A percentile compares a stretch with the other conserved stretches of the same genome.
These are phyloP conservation scores for Phorcus lineatus DNA, from an alignment of 2,888 invertebrate species.

Conservation along the genomic window DNA sequence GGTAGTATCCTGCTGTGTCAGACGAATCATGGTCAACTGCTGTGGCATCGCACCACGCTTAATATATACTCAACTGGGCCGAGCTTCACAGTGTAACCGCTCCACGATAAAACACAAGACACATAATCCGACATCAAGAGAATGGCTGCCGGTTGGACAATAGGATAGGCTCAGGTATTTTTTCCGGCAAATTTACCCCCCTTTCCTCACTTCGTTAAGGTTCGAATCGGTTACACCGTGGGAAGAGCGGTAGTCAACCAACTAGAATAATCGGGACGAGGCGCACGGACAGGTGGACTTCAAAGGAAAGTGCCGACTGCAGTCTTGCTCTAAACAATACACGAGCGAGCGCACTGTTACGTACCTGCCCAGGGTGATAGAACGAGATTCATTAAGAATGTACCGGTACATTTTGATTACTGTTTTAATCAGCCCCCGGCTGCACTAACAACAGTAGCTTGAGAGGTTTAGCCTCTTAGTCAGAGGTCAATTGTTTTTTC, in stretches of 20 bases:
- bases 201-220: slow-evolving; percentile 22
- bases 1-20: background rate
- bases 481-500: background rate
- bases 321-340: background rate
- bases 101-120: background rate
- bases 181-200: slow-evolving; percentile 15
- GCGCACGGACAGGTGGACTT: background rate
- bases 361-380: background rate
- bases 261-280: background rate
- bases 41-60: background rate
- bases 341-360: background rate
- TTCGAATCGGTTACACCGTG: slow-evolving; percentile 3
- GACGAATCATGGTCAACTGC: background rate
- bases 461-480: background rate
- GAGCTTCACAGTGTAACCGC: background rate
- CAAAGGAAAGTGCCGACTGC: slow-evolving; percentile 14
- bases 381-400: background rate
- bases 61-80: background rate
- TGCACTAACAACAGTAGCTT: background rate
- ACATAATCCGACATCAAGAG: slow-evolving; percentile 19
- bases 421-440: background rate
- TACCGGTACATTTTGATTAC: slow-evolving; percentile 16
- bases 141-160: background rate
- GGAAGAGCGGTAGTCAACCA: background rate
- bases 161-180: background rate